Evolutionary conservation across 2,888 invertebrate species (phyloP), one percentile per base, ranked within the genome.

Genomic region (Drosophila neotestacea): DNA sequence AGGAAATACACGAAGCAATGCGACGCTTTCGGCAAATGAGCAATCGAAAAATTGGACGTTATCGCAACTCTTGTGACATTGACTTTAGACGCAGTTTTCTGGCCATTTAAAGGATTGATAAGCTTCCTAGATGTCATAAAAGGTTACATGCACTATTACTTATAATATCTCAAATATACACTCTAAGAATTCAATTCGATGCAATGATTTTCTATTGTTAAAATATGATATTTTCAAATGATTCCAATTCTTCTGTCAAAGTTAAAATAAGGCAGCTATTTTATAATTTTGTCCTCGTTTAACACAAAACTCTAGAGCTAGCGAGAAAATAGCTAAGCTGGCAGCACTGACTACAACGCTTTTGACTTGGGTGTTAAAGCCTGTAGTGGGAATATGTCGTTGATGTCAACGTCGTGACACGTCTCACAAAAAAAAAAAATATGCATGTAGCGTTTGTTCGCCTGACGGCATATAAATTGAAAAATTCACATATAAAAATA

Each of bases 1-100:
- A 95, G 10, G 97, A 98, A 93, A 95, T 98, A 47, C 94, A 95
- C 73, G 98, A 98, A 93, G 97, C 96, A 0, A 93, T 98, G 84
- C 93, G 97, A 58, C 94, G 98, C 72, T 95, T 91, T 56, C 88
- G 90, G 0, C 91, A 92, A 73, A 90, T 91, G 85, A 90, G 90
- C 32, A 90, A 85, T 60, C 91, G 91, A 28, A 89, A 90, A 64
- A 86, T 92, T 59, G 92, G 92, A 2, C 81, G 82, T 10, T 91
- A 91, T 71, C 85, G 92, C 22, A 92, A 90, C 52, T 88, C 88
- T 3, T 90, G 90, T 30, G 92, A 91, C 71, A 85, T 89, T 2
- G 91, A 91, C 48, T 90, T 90, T n/a, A 79, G 89, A 2, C 84
- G 90, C 0, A 88, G 88, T 6, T 92, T 92, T 69, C 66, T 92